These are phyloP conservation scores for Parnassius apollo DNA, from an alignment of 2,888 invertebrate species.

Conservation along the genomic window DNA sequence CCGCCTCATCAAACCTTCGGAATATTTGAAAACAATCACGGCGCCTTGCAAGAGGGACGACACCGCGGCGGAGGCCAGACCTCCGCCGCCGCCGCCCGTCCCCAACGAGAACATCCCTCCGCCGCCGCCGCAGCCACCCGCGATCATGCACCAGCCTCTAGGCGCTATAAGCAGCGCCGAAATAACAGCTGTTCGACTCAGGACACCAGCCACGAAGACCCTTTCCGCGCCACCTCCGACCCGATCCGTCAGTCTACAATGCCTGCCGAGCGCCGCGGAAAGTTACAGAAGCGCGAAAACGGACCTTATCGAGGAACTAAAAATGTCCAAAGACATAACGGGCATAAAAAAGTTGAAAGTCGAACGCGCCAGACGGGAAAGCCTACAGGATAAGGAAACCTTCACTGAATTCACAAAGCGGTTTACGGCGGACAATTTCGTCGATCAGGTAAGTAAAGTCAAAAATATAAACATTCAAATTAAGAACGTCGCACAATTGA, in stretches of 20 bases:
- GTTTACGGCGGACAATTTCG: conserved; percentile 92
- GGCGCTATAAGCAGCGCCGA: conserved; percentile 94
- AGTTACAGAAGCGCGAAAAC: conserved; percentile 89
- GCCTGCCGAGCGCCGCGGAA: conserved; percentile 84
- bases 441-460: conserved; percentile 89
- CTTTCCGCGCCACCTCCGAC: conserved; percentile 87
- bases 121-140: conserved; percentile 61
- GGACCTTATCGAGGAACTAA: conserved; percentile 94
- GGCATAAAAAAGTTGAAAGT: conserved; percentile 97
- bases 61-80: conserved; percentile 80
- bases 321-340: conserved; percentile 94
- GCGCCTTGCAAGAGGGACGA: conserved; percentile 81
- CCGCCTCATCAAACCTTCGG: conserved; percentile 94
- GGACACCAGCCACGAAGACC: conserved; percentile 89
- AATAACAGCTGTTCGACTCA: conserved; percentile 90
- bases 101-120: conserved; percentile 54
- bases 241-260: conserved; percentile 88
- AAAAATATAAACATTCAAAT: background rate
- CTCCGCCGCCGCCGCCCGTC: conserved; percentile 81
- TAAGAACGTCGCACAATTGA: background rate
- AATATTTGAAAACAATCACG: conserved; percentile 93
- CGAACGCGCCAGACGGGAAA: conserved; percentile 92
- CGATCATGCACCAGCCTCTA: conserved; percentile 85
- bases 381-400: conserved; percentile 90
- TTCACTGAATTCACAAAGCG: conserved; percentile 92